These are phyloP conservation scores for Mycetomoellerius zeteki DNA, from an alignment of 1,140 invertebrate species.

Conservation along the genomic window DNA sequence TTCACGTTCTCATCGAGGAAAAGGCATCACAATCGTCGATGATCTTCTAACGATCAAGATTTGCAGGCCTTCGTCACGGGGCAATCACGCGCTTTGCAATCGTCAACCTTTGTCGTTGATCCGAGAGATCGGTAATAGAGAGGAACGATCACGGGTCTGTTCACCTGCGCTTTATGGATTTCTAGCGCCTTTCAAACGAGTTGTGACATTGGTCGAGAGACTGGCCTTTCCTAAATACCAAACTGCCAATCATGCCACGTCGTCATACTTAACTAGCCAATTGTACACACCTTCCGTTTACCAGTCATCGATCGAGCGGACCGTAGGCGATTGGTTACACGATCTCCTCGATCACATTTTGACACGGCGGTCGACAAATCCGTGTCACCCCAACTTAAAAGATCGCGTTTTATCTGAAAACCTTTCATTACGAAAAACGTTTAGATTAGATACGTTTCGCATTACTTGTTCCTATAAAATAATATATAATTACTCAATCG, in stretches of 20 bases:
- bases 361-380: neutral
- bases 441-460: neutral
- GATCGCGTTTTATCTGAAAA: neutral
- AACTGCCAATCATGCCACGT: constrained; percentile 85
- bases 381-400: neutral
- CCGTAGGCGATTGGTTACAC: constrained; percentile 53
- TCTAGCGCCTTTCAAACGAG: constrained; percentile 86
- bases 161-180: constrained; percentile 78
- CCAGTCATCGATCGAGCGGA: constrained; percentile 18
- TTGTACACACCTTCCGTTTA: constrained; percentile 66
- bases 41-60: constrained; percentile 51
- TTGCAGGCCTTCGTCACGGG: constrained; percentile 63
- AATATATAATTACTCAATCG: neutral
- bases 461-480: neutral
- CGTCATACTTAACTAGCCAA: constrained; percentile 71
- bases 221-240: constrained; percentile 87
- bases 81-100: constrained; percentile 56
- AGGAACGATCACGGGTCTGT: constrained; percentile 57
- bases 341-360: constrained; percentile 18
- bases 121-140: constrained; percentile 47
- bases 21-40: constrained; percentile 3
- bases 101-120: constrained; percentile 70
- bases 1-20: neutral
- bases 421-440: neutral
- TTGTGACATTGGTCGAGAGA: constrained; percentile 85